Conservation (phyloP, 2,888 invertebrate genomes). For the Xanthorhoe designata region DNA sequence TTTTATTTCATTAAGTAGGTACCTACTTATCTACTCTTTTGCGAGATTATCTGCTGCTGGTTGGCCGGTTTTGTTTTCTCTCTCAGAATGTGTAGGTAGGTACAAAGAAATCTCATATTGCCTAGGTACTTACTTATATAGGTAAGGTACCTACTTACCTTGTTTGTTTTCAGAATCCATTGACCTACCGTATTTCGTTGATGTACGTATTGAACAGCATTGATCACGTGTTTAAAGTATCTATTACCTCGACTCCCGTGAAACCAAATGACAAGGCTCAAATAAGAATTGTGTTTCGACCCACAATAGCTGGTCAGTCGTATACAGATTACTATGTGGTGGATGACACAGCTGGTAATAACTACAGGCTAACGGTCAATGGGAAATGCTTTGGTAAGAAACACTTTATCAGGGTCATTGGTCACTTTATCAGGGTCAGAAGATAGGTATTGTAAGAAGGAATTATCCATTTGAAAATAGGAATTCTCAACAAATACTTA, state of each 20-base stretch:
- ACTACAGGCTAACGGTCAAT: conserved; percentile 66
- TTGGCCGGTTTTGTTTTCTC: no score
- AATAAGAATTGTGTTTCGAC: conserved; percentile 65
- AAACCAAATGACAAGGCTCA: conserved; percentile 59
- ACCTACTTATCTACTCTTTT: background rate
- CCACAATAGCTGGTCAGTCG: conserved; percentile 67
- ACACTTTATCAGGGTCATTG: background rate
- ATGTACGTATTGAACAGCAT: conserved; percentile 69
- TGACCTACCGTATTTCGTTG: conserved; percentile 68
- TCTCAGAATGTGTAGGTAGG: no score
- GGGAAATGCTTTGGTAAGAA: conserved; percentile 73
- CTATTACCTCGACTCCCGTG: conserved; percentile 60
- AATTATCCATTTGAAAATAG: no score
- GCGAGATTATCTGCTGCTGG: no score
- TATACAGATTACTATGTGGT: conserved; percentile 77
- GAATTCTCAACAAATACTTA: no score
- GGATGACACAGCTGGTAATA: conserved; percentile 67
- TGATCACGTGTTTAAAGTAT: conserved; percentile 72
- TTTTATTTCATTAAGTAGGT: background rate
- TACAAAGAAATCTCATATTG: background rate
- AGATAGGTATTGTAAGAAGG: no score
- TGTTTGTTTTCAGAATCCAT: conserved; percentile 55
- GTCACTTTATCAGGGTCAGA: no score
- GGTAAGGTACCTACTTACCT: background rate
- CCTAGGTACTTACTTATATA: background rate